phyloP scores from a whole-genome alignment of 2,797 vertebrate genomes.

The Cirrhinus molitorella region DNA sequence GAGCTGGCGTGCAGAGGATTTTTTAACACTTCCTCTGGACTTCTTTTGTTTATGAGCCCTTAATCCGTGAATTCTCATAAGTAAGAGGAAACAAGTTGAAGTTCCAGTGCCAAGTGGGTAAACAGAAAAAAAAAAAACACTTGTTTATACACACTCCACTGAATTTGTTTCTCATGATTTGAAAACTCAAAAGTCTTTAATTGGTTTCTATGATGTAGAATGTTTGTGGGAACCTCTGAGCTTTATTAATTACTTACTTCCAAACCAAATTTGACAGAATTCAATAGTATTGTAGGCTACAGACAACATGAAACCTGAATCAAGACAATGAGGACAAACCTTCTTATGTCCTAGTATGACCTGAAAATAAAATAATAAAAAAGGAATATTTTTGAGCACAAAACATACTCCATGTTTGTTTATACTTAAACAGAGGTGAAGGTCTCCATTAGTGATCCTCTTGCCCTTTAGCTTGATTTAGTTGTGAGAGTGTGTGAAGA shows the following conservation, averaged over 20 bases:
- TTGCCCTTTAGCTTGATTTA: neutral
- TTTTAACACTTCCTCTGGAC: constrained; percentile 34
- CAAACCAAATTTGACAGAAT: neutral
- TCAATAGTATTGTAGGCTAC: too few relatives aligned
- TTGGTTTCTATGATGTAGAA: neutral
- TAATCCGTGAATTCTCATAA: constrained; percentile 25
- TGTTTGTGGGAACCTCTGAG: neutral
- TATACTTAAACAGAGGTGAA: neutral
- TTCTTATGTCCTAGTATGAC: too few relatives aligned
- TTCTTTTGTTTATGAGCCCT: constrained; percentile 25
- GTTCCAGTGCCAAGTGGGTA: constrained; percentile 44
- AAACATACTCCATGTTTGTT: neutral
- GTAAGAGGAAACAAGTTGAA: constrained; percentile 57
- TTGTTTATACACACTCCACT: neutral
- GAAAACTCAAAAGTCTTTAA: neutral
- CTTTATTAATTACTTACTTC: neutral
- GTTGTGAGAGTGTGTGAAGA: neutral
- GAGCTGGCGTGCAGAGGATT: neutral
- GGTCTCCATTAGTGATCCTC: constrained; percentile 12
- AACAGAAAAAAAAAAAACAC: constrained; percentile 51
- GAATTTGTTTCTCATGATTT: constrained; percentile 1
- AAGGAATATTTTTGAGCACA: neutral
- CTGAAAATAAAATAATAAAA: too few relatives aligned
- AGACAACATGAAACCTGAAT: neutral
- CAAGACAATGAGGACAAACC: too few relatives aligned